Evolutionary conservation across 2,113 vertebrate species (phyloP).

Genomic region (Scomber japonicus): DNA sequence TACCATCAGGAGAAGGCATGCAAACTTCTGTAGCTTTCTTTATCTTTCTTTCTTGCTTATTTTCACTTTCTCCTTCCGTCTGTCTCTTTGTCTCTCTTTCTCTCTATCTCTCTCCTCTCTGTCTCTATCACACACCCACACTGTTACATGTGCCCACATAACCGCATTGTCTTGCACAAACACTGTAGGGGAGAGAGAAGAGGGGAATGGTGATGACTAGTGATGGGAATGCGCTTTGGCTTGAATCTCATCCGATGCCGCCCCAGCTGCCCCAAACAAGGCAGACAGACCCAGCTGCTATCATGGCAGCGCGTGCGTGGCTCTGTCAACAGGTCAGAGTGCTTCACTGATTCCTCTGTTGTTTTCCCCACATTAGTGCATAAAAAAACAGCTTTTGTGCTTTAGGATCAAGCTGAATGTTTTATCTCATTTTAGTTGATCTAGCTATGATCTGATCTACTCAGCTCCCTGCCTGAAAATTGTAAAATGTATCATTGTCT

Average conservation of each 20-base stretch:
- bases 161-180: constrained; percentile 53
- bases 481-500: no score
- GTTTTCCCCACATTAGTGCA: constrained; percentile 3
- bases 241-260: constrained; percentile 43
- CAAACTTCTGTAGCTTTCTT: background rate
- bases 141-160: constrained; percentile 35
- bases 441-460: constrained; percentile 9
- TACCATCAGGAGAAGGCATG: background rate
- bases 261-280: constrained; percentile 37
- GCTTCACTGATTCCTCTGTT: constrained; percentile 27
- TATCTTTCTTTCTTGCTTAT: constrained; percentile 5
- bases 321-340: constrained; percentile 54
- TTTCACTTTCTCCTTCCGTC: constrained; percentile 8
- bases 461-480: constrained; percentile 6
- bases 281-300: constrained; percentile 59
- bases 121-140: constrained; percentile 24
- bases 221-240: constrained; percentile 49
- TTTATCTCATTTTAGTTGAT: constrained; percentile 6
- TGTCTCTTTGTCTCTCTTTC: constrained; percentile 27
- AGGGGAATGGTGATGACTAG: constrained; percentile 38
- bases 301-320: constrained; percentile 23
- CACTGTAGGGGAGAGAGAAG: constrained; percentile 16
- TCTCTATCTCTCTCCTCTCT: background rate
- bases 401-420: constrained; percentile 19
- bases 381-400: constrained; percentile 13